Percentiles rank a stretch among this genome's conserved stretches.
These are phyloP conservation scores for Brassicogethes aeneus DNA, from an alignment of 2,888 invertebrate species.

Conservation along the genomic window DNA sequence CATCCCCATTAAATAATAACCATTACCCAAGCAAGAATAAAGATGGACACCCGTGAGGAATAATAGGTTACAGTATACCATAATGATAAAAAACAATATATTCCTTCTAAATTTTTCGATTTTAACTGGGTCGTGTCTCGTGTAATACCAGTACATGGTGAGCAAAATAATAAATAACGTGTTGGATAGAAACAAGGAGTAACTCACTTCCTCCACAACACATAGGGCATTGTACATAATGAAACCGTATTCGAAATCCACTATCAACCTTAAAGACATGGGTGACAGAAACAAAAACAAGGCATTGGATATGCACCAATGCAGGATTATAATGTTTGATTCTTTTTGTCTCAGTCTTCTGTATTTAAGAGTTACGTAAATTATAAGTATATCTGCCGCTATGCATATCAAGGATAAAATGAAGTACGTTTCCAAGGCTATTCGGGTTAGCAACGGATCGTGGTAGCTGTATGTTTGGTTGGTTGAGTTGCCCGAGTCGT, in stretches of 20 bases:
- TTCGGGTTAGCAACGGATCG: no score
- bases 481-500: no score
- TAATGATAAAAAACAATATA: background rate
- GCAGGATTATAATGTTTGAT: background rate
- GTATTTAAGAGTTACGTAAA: background rate
- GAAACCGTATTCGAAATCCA: no score
- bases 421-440: background rate
- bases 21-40: no score
- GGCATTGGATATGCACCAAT: no score
- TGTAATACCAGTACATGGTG: constrained; percentile 3
- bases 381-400: background rate
- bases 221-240: no score
- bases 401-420: background rate
- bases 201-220: constrained; percentile 1
- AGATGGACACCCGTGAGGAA: background rate
- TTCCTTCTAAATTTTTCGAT: background rate
- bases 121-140: background rate
- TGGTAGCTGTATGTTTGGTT: no score
- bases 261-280: no score
- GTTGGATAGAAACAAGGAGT: constrained; percentile 1
- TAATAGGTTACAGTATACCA: background rate
- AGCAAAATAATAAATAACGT: background rate
- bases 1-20: no score
- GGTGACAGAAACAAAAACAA: no score
- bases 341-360: background rate